These are phyloP conservation scores for Ranitomeya variabilis DNA, from an alignment of 2,113 vertebrate species.

Conservation along the genomic window DNA sequence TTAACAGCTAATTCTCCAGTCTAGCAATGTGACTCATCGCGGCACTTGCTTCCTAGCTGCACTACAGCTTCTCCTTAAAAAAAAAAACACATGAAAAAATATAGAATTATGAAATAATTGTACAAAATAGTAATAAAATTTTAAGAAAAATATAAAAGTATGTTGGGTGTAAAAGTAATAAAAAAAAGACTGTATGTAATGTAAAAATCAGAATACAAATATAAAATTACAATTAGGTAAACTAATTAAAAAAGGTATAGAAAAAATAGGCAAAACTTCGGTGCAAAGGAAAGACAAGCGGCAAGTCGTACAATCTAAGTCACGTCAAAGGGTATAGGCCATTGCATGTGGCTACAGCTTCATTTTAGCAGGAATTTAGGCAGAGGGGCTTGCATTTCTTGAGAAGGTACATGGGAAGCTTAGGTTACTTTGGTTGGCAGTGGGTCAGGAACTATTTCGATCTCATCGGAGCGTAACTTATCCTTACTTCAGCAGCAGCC, in stretches of 20 bases:
- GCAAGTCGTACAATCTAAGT: too few species aligned
- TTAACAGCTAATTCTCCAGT: slow-evolving; percentile 62
- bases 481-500: slow-evolving; percentile 94
- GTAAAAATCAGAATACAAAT: neutral
- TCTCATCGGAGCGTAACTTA: slow-evolving; percentile 72
- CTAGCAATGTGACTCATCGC: slow-evolving; percentile 63
- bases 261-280: neutral
- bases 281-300: neutral
- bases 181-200: neutral
- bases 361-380: slow-evolving; percentile 58
- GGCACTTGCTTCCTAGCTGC: slow-evolving; percentile 25
- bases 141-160: too few species aligned
- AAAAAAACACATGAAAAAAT: neutral
- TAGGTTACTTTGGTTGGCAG: slow-evolving; percentile 75
- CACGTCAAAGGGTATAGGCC: neutral
- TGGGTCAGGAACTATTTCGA: slow-evolving; percentile 83
- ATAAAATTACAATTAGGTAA: neutral
- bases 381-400: slow-evolving; percentile 68
- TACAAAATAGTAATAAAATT: neutral
- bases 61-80: neutral
- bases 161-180: neutral
- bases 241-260: neutral
- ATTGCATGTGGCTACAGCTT: neutral
- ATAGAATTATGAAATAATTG: neutral
- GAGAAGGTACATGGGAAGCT: slow-evolving; percentile 72